Conservation (phyloP, 2,888 invertebrate species). For the Campoplex capitator region DNA sequence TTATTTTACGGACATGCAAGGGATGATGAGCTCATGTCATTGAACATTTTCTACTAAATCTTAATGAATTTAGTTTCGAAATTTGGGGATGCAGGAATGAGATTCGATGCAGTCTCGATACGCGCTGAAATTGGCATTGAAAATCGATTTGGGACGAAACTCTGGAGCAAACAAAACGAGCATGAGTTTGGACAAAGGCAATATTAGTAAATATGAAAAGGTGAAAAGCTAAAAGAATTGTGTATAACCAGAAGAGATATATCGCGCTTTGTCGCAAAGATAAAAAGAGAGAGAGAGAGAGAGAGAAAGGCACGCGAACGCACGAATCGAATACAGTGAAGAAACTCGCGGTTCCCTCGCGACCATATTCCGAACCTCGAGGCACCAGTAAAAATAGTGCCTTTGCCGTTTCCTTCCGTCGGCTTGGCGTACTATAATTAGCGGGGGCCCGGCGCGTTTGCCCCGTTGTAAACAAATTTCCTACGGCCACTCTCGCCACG, state of each 20-base stretch:
- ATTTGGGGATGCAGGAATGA: not conserved
- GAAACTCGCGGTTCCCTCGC: slow-evolving; percentile 73
- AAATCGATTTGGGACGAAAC: not conserved
- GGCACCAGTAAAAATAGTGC: slow-evolving; percentile 82
- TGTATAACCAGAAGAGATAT: not conserved
- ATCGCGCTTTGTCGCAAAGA: slow-evolving; percentile 4
- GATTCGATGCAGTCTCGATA: not conserved
- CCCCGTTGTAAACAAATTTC: slow-evolving; percentile 80
- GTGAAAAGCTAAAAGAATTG: slow-evolving; percentile 14
- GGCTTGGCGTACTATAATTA: slow-evolving; percentile 80
- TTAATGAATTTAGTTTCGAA: not conserved
- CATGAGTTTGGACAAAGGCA: not conserved
- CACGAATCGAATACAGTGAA: slow-evolving; percentile 24
- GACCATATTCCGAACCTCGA: slow-evolving; percentile 77
- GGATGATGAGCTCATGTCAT: not conserved
- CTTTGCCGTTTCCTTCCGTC: slow-evolving; percentile 81
- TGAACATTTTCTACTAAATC: not conserved
- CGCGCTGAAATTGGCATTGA: not conserved
- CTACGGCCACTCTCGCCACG: slow-evolving; percentile 69
- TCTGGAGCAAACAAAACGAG: not conserved
- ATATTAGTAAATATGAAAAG: not conserved
- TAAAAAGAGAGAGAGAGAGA: not conserved
- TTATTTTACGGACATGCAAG: not conserved
- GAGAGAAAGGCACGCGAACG: slow-evolving; percentile 9
- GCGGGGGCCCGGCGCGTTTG: slow-evolving; percentile 79